Percentiles rank a stretch among this genome's conserved stretches.
Evolutionary conservation across 92 coral and sea anemone genomes (phyloP).

Genomic region (Zoanthus sansibaricus): DNA sequence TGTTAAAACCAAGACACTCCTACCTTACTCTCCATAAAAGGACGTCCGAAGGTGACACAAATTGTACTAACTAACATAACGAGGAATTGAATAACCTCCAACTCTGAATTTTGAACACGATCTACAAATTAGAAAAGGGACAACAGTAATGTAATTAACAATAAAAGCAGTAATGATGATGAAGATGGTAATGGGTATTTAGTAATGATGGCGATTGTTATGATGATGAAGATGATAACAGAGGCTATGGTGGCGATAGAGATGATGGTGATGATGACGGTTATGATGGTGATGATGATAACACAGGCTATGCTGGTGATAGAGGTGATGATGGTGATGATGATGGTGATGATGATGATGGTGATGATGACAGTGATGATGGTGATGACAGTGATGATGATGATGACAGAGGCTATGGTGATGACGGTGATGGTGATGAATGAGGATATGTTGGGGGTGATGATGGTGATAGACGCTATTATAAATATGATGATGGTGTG

Average conservation of each 20-base stretch:
- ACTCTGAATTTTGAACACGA: conserved; percentile 81
- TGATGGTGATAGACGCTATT: neutral
- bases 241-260: neutral
- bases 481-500: neutral
- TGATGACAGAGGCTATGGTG: no score
- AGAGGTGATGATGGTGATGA: neutral
- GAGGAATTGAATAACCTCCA: conserved; percentile 76
- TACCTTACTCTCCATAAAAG: conserved; percentile 86
- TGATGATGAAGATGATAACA: neutral
- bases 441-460: neutral
- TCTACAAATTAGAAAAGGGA: conserved; percentile 53
- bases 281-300: neutral
- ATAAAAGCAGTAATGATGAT: neutral
- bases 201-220: neutral
- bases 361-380: neutral
- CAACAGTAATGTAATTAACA: neutral
- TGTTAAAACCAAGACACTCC: neutral
- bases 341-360: neutral
- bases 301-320: neutral
- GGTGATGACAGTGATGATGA: neutral
- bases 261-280: neutral
- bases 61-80: conserved; percentile 82
- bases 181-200: neutral
- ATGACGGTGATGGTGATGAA: neutral
- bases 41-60: conserved; percentile 87